Conservation (phyloP, 2,888 invertebrate species). For the Lasioglossum marginatum region DNA sequence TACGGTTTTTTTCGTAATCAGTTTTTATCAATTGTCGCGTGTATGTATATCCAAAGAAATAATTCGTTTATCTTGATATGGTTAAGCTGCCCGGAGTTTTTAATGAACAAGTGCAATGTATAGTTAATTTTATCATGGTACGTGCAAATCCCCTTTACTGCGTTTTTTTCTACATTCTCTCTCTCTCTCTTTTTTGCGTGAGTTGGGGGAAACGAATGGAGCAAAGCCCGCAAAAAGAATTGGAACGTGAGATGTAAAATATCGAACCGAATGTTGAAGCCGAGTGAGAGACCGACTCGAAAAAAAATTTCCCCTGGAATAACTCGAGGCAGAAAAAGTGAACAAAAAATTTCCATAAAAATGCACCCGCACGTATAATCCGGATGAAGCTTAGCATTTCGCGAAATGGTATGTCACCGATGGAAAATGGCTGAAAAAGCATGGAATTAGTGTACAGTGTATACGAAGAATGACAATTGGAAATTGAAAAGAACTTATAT, state of each 20-base stretch:
- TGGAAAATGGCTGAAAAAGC: slow-evolving; percentile 67
- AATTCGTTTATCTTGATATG: slow-evolving; percentile 35
- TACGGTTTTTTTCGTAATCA: neutral
- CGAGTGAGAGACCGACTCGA: slow-evolving; percentile 53
- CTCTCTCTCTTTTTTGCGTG: slow-evolving; percentile 30
- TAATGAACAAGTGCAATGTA: slow-evolving; percentile 49
- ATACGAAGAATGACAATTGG: slow-evolving; percentile 46
- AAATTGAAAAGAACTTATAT: slow-evolving; percentile 10
- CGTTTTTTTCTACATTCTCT: slow-evolving; percentile 5
- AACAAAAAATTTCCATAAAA: slow-evolving; percentile 78
- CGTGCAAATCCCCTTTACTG: slow-evolving; percentile 29
- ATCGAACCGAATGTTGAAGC: slow-evolving; percentile 73
- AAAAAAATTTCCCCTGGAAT: slow-evolving; percentile 72
- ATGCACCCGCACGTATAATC: slow-evolving; percentile 79
- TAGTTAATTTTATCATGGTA: slow-evolving; percentile 56
- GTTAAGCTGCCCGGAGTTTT: slow-evolving; percentile 31
- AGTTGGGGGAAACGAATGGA: slow-evolving; percentile 56
- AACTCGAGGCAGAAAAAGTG: slow-evolving; percentile 72
- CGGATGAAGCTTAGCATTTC: slow-evolving; percentile 82
- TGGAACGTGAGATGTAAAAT: slow-evolving; percentile 68
- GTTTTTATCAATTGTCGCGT: neutral
- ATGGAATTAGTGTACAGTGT: slow-evolving; percentile 55
- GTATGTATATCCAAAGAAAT: neutral
- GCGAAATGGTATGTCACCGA: slow-evolving; percentile 69
- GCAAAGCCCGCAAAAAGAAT: slow-evolving; percentile 64